phyloP scores from a whole-genome alignment of 37 sponge, comb jelly and placozoan species.

The Diacarnus erythraeanus region DNA sequence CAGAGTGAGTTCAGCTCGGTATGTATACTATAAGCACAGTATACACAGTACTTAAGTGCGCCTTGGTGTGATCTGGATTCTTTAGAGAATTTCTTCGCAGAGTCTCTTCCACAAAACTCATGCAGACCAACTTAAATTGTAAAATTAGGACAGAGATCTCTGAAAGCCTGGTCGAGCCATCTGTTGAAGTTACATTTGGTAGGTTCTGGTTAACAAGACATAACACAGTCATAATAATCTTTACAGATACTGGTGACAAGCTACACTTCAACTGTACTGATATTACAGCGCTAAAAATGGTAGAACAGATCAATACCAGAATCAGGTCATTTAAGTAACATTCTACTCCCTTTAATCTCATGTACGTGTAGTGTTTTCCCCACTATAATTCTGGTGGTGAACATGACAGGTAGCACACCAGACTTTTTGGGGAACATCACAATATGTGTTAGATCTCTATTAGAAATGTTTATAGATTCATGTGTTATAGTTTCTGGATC shows the following conservation, averaged over 20 bases:
- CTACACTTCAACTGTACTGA: slow-evolving; percentile 18
- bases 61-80: background rate
- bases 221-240: background rate
- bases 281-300: slow-evolving; percentile 43
- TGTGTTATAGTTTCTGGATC: background rate
- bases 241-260: slow-evolving; percentile 51
- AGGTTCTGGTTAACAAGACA: background rate
- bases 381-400: too few relatives aligned
- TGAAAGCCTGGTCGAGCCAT: slow-evolving; percentile 21
- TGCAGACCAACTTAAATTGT: slow-evolving; percentile 72
- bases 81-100: slow-evolving; percentile 57
- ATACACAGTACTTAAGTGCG: background rate
- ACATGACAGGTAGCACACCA: too few relatives aligned
- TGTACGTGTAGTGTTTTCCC: too few relatives aligned
- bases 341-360: too few relatives aligned
- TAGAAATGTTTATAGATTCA: background rate
- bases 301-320: slow-evolving; percentile 49
- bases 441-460: too few relatives aligned
- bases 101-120: slow-evolving; percentile 37
- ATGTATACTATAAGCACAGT: background rate
- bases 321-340: too few relatives aligned
- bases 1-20: slow-evolving; percentile 63
- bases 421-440: too few relatives aligned
- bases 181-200: slow-evolving; percentile 63
- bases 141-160: slow-evolving; percentile 19